These are phyloP conservation scores for Eilema caniola DNA, from an alignment of 2,888 invertebrate genomes.

Conservation along the genomic window DNA sequence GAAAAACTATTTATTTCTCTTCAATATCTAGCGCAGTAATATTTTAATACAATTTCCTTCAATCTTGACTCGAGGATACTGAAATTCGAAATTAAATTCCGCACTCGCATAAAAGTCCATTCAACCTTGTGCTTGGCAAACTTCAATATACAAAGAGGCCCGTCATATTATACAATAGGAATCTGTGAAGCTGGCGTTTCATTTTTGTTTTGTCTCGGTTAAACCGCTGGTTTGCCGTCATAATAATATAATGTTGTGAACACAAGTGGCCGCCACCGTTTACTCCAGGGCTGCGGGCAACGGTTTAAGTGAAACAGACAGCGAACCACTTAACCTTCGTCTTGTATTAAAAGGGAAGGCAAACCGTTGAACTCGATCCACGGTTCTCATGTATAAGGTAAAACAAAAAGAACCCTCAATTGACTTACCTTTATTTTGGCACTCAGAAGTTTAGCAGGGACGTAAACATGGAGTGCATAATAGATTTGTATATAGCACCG, in stretches of 20 bases:
- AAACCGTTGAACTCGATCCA: conserved; percentile 70
- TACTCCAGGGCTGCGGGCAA: conserved; percentile 67
- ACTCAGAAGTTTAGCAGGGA: conserved; percentile 27
- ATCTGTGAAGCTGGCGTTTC: conserved; percentile 53
- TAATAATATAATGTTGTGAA: conserved; percentile 72
- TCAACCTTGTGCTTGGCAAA: conserved; percentile 48
- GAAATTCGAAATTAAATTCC: conserved; percentile 44
- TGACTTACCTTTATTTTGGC: conserved; percentile 45
- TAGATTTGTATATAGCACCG: not conserved
- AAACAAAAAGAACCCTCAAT: conserved; percentile 48
- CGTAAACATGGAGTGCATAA: not conserved
- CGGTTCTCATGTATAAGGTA: conserved; percentile 43
- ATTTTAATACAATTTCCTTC: conserved; percentile 52
- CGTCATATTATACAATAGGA: conserved; percentile 56
- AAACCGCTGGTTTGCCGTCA: conserved; percentile 62
- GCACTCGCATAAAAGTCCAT: conserved; percentile 43
- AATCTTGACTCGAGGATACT: conserved; percentile 26
- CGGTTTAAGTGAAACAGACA: conserved; percentile 81
- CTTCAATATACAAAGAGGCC: conserved; percentile 49
- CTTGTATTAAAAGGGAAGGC: conserved; percentile 76
- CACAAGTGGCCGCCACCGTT: conserved; percentile 68
- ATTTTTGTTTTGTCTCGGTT: conserved; percentile 64
- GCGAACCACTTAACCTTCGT: conserved; percentile 80
- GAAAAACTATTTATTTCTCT: conserved; percentile 63
- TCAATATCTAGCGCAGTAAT: conserved; percentile 50